A percentile compares a stretch with the other conserved stretches of the same genome.
phyloP scores from a whole-genome alignment of 2,888 invertebrate species.

The Dinocampus coccinellae region DNA sequence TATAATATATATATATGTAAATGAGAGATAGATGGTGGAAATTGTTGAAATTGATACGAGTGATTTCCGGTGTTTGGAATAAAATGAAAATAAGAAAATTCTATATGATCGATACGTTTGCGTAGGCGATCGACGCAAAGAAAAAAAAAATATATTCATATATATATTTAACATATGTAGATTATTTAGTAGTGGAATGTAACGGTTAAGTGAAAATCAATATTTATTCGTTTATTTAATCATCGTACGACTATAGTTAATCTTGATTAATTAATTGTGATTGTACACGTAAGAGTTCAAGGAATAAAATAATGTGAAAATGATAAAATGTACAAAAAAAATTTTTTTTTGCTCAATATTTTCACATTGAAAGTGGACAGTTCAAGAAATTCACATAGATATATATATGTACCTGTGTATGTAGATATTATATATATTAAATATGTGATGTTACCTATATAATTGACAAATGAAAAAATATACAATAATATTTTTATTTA shows the following conservation, averaged over 20 bases:
- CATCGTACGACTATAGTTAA: neutral
- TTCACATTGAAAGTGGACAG: neutral
- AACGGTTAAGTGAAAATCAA: constrained; percentile 15
- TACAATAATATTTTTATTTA: neutral
- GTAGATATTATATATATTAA: neutral
- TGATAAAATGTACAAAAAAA: neutral
- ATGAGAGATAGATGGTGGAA: constrained; percentile 9
- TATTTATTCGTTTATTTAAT: neutral
- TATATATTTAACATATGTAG: too few relatives aligned
- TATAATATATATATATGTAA: constrained; percentile 4
- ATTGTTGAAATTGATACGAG: constrained; percentile 29
- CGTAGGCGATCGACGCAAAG: constrained; percentile 7
- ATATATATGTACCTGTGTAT: neutral
- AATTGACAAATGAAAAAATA: neutral
- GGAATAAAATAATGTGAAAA: neutral
- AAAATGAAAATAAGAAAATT: neutral
- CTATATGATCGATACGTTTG: neutral
- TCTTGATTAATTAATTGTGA: neutral
- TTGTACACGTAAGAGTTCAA: too few relatives aligned
- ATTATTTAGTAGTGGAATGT: constrained; percentile 5
- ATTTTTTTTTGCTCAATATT: neutral
- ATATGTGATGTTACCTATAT: neutral
- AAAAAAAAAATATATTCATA: neutral
- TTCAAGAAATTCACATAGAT: neutral
- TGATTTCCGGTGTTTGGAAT: constrained; percentile 21